Base-by-base conservation (phyloP, 2,113 vertebrate species). In the Oxyruncus cristatus region DNA sequence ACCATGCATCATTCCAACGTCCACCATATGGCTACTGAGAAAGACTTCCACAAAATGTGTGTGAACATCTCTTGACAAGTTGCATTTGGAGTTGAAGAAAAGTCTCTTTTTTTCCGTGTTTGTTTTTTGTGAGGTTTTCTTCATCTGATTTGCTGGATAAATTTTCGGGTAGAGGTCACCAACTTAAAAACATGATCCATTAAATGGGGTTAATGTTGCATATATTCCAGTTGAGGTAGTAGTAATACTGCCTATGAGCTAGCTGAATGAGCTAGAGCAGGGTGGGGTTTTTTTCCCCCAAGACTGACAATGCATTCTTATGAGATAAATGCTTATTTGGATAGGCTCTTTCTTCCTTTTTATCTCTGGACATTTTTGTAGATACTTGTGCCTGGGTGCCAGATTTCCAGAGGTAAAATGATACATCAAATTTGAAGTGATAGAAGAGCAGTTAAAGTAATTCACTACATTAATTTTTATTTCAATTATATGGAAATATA, bases 381-480 rank as follows among this genome's bases (percentile, higher is more conserved):
- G 32, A 39, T 49, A 12, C 3, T 67, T 79, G 11, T 70, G 14
- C 26, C 6, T 42, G 7, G 12, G 41, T 93, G 42, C n/a, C n/a
- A 83, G 37, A 62, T 81, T 92, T 95, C 49, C 37, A 86, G 58
- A 83, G 12, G 23, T 86, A 86, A 93, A 93, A 94, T 50, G 4
- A 73, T 62, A 28, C 28, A 79, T 82, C 81, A 71, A 46, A 80
- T 81, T 80, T 3, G 2, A 80, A 85, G 44, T 37, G 56, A 56
- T 33, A 90, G 24, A 75, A 62, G 18, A 76, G 11, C 44, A 73
- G 47, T 70, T 92, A 62, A 90, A 80, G 12, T 2, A 35, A 53
- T 68, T 79, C 79, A 66, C 32, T 72, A 72, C 52, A 62, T 82
- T 93, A 88, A 70, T 93, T 95, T 96, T 94, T 90, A 78, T 87